Evolutionary conservation across 2,797 vertebrate genomes (phyloP).

Genomic region (Phataginus tricuspis): DNA sequence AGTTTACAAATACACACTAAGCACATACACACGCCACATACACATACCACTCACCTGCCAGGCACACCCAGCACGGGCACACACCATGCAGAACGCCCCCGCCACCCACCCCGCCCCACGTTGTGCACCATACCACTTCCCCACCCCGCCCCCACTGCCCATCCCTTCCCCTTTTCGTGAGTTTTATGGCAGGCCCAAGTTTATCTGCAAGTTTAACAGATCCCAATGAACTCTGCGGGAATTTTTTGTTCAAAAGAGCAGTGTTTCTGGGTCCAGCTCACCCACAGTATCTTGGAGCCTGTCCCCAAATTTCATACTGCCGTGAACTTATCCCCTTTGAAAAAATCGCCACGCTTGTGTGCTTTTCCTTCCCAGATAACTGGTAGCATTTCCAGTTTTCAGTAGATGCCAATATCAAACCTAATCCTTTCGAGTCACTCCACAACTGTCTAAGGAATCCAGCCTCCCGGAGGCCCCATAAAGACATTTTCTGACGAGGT

Average conservation of each 20-base stretch:
- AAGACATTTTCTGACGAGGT: background rate
- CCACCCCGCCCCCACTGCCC: background rate
- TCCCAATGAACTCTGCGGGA: background rate
- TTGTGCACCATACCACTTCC: background rate
- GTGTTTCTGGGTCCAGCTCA: background rate
- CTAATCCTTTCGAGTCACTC: background rate
- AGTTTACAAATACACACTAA: background rate
- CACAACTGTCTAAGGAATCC: background rate
- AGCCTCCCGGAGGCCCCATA: background rate
- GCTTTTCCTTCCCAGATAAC: background rate
- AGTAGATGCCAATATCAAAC: background rate
- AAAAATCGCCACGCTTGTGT: background rate
- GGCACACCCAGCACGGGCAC: background rate
- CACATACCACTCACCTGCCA: no score
- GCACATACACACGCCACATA: background rate
- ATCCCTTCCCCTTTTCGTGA: constrained; percentile 49
- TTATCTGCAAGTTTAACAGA: background rate
- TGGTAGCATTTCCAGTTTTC: background rate
- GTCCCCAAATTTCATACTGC: background rate
- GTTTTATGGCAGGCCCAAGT: background rate
- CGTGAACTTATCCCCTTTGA: background rate
- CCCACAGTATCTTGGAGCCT: background rate
- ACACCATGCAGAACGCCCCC: no score
- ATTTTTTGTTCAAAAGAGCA: background rate
- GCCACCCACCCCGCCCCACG: background rate